Conservation (phyloP, 2,113 vertebrate genomes). For the Solenodon paradoxus region DNA sequence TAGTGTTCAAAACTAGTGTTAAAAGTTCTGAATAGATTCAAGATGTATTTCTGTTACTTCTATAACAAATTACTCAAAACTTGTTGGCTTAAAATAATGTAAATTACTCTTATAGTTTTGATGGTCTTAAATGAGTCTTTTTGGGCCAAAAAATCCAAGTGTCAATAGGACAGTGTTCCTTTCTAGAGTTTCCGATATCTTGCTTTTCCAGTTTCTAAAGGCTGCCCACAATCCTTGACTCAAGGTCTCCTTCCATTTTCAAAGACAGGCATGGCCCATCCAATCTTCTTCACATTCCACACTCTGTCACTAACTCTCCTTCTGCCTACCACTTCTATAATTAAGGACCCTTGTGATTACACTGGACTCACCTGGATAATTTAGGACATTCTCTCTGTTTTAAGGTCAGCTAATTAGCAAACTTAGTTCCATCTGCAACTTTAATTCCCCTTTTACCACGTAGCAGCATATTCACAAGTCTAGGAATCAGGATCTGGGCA, state of each 20-base stretch:
- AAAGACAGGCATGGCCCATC: neutral
- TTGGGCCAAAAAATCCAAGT: neutral
- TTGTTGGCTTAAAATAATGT: neutral
- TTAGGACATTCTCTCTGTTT: neutral
- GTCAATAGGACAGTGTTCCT: neutral
- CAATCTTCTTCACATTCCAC: neutral
- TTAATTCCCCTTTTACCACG: neutral
- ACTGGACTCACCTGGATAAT: neutral
- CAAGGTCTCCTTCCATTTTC: neutral
- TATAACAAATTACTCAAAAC: neutral
- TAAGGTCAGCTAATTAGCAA: neutral
- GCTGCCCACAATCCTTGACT: neutral
- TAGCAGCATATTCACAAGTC: neutral
- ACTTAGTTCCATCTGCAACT: neutral
- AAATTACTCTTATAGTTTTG: neutral
- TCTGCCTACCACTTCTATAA: neutral
- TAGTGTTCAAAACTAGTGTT: neutral
- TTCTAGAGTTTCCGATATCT: neutral
- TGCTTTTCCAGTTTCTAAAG: neutral
- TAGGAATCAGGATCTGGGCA: neutral
- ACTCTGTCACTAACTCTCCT: neutral
- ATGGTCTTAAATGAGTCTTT: neutral
- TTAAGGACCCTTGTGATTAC: neutral
- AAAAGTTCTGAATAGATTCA: neutral
- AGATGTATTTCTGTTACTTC: constrained; percentile 43